Evolutionary conservation across 1,140 invertebrate genomes (phyloP), one percentile per base, ranked within the genome.

Genomic region (Achroia grisella): DNA sequence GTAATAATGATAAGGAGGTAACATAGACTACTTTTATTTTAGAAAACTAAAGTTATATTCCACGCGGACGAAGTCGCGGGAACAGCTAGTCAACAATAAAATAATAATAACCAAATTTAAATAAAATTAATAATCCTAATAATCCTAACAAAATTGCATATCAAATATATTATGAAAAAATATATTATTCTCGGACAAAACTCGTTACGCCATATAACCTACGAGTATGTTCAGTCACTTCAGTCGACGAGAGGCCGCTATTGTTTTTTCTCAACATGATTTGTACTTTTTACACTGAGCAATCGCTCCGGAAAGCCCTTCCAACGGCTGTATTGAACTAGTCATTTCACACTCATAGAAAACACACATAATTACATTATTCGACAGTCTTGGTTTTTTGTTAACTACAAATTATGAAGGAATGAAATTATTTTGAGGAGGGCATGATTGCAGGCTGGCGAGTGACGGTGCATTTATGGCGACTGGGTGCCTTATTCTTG

Each of bases 351-450:
- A 75, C 71, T 68, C 61, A 56, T 65, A 68, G 68, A 71, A 72
- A 71, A 73, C 72, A 75, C 43, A 75, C 71, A 77, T 80, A 80
- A 80, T 80, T 77, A 80, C 62, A 77, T 75, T 67, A 74, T 75
- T 76, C 70, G 61, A 64, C 62, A 63, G 62, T 61, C 56, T 56
- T 54, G 53, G 62, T 72, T 77, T 75, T 80, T 77, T 77, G 69
- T 76, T 64, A 65, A 52, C 71, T 53, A 71, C 63, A 76, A 79
- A 76, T 76, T 78, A 75, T 73, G 55, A 72, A 68, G 58, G 70
- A 63, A 62, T 56, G 48, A 57, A 78, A 78, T 78, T 75, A 78
- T 75, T 65, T 76, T 49, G 71, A 74, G 66, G 68, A 71, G 64
- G 47, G 56, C 62, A 64, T 79, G 75, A 79, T 79, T 79, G 68